Evolutionary conservation across 1,140 invertebrate species (phyloP), one percentile per base, ranked within the genome.

Genomic region (Pseudomyrmex flavicornis): DNA sequence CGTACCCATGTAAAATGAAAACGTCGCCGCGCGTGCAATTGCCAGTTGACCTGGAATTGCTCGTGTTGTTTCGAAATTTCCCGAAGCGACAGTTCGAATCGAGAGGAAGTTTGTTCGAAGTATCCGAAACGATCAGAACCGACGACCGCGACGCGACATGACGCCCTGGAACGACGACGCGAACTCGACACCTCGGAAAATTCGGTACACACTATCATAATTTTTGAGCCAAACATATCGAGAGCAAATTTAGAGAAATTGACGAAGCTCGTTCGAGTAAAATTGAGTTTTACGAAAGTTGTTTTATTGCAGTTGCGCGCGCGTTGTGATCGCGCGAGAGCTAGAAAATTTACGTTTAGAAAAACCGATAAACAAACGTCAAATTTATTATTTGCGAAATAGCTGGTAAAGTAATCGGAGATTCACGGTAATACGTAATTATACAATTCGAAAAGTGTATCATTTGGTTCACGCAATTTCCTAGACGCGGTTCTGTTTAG

Each of bases 1-100:
- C 35, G 50, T 56, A 65, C 17, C 17, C 44, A 75, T 69, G 7
- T 58, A 75, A 59, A 85, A 85, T 86, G 74, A 52, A 85, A 85
- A 35, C 35, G 35, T 35, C 77, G 44, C 46, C 54, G 63, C 17
- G 72, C 66, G 35, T 35, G 70, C 65, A 70, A 86, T 35, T 69
- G 26, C 56, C 77, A 59, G 58, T 77, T 68, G 80, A 77, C 35
- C 50, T 50, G 54, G 58, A 48, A 62, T 58, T 56, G 54, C 35
- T 46, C 26, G 65, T 70, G 65, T 35, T 35, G 35, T 70, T 59
- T 56, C 56, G 61, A 46, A 68, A 62, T 68, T 77, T 44, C 50
- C 17, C 54, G 46, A 50, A 12, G 80, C 68, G 52, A 82, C 76
- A 13, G 48, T 5, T 62, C 52, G 12, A 52, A 82, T 52, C 54